Percentiles rank a stretch among this genome's conserved stretches.
Evolutionary conservation across 2,797 vertebrate genomes (phyloP).

Genomic region (Pseudocheirus occidentalis): DNA sequence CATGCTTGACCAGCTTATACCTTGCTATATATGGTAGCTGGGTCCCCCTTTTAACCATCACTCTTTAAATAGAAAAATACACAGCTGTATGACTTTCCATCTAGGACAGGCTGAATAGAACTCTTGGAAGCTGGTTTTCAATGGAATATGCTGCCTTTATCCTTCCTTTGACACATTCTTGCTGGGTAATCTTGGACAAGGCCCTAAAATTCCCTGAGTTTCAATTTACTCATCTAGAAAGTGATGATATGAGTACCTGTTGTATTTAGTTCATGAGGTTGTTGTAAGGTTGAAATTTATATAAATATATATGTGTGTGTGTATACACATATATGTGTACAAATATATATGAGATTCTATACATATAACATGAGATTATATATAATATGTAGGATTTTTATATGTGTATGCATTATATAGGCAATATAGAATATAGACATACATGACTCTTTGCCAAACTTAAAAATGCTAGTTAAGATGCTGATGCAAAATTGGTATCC

Average conservation of each 20-base stretch:
- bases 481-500: background rate
- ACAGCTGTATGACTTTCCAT: background rate
- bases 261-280: background rate
- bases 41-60: background rate
- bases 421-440: background rate
- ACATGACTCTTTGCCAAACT: background rate
- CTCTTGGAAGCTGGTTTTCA: background rate
- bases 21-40: background rate
- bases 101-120: background rate
- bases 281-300: background rate
- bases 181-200: background rate
- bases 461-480: background rate
- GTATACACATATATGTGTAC: too few relatives aligned
- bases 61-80: background rate
- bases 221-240: background rate
- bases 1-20: background rate
- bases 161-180: background rate
- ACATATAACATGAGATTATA: background rate
- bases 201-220: background rate
- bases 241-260: background rate
- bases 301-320: too few relatives aligned
- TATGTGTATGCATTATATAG: background rate
- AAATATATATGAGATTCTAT: too few relatives aligned
- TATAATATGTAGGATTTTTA: background rate
- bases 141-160: background rate